These are phyloP conservation scores for Smittia sp. DNA, from an alignment of 2,888 invertebrate genomes.

Conservation along the genomic window DNA sequence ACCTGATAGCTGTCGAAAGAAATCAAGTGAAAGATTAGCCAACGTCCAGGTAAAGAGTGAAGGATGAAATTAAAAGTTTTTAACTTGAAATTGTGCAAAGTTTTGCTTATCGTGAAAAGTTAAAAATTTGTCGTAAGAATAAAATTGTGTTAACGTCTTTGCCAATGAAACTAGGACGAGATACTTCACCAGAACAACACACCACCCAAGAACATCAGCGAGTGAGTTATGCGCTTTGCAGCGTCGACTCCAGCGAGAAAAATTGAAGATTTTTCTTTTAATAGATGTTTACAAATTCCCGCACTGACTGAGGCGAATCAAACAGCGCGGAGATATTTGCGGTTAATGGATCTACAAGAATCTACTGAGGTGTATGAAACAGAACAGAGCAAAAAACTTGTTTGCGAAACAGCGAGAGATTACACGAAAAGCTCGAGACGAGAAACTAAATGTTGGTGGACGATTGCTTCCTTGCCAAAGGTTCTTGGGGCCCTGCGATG, in stretches of 20 bases:
- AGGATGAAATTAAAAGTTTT: neutral
- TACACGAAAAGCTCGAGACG: constrained; percentile 5
- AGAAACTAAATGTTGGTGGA: neutral
- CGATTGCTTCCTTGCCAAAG: neutral
- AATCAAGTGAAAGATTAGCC: constrained; percentile 1
- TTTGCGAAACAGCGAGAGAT: neutral
- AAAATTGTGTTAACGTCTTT: neutral
- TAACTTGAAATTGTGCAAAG: neutral
- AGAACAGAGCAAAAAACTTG: neutral
- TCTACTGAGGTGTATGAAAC: neutral
- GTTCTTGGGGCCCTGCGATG: too few species aligned
- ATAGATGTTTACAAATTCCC: neutral
- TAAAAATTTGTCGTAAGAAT: neutral
- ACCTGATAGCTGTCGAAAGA: constrained; percentile 76
- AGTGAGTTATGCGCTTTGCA: neutral
- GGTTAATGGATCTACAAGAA: neutral
- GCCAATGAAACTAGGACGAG: neutral
- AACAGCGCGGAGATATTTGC: neutral
- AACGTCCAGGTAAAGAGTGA: neutral
- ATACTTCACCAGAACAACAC: constrained; percentile 10
- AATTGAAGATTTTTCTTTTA: neutral
- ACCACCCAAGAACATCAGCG: neutral
- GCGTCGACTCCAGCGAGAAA: neutral
- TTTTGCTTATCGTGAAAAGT: neutral
- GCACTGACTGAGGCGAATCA: neutral